phyloP scores from a whole-genome alignment of 2,113 vertebrate genomes.

The Origma solitaria region DNA sequence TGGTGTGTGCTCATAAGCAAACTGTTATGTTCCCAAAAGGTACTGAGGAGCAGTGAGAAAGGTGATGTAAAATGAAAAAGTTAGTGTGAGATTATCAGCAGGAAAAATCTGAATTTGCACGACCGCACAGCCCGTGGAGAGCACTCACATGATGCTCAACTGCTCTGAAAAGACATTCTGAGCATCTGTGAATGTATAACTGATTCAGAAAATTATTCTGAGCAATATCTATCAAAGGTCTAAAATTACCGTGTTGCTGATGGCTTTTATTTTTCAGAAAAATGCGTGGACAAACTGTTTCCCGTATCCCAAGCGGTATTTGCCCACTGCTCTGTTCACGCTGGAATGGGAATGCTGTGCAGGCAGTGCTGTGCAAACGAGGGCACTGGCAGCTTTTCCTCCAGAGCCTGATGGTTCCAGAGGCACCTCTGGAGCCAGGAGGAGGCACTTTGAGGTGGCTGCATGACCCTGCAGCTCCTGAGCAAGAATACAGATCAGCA shows the following conservation, averaged over 20 bases:
- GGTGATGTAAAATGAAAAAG: not conserved
- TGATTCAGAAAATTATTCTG: not conserved
- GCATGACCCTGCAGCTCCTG: fast-evolving
- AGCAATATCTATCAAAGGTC: not conserved
- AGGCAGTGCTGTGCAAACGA: fast-evolving
- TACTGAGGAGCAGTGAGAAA: not conserved
- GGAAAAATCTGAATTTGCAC: not conserved
- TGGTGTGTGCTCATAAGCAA: not conserved
- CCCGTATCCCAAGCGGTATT: not conserved
- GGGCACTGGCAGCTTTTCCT: not conserved
- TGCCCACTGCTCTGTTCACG: not conserved
- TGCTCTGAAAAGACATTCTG: not conserved
- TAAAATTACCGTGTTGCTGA: not conserved
- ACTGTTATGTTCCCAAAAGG: not conserved
- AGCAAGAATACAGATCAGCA: not conserved
- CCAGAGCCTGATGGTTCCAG: not conserved
- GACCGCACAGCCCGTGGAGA: not conserved
- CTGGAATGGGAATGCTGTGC: not conserved
- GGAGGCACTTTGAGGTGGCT: not conserved
- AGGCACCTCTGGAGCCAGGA: not conserved
- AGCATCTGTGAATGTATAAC: not conserved
- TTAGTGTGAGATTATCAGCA: not conserved
- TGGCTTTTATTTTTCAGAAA: not conserved
- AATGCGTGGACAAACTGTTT: not conserved
- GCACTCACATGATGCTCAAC: not conserved